Evolutionary conservation across 2,888 invertebrate species (phyloP), one percentile per base, ranked within the genome.

Genomic region (Ichneumoninae sp.): DNA sequence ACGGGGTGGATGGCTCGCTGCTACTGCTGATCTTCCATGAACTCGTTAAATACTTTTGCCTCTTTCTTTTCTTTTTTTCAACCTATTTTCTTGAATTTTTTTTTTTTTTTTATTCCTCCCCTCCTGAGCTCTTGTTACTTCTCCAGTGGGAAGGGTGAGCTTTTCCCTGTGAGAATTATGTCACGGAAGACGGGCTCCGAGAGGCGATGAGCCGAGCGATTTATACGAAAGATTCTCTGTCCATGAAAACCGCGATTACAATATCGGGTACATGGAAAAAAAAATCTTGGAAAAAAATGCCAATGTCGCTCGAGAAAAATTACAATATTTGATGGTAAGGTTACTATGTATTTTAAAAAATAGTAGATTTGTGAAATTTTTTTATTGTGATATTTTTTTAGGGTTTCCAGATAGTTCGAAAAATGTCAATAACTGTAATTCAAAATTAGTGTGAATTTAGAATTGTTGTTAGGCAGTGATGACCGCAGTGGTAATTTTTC

Each of bases 11-110:
- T 50, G n/a, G 1, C 26, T n/a, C 16, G 62, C 10, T 22, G 26
- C 70, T 30, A 30, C 60, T 19, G 60, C 40, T 44, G 66, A 68
- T 76, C 54, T 76, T 57, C 40, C 54, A 68, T 3, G 8, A 76
- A 76, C 68, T 57, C 30, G 54, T 54, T 76, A 57, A 76, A 57
- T 57, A 54, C 52, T 57, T 68, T 54, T 66, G 16, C 33, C 30
- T 74, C 47, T 40, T 40, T 40, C n/a, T 40, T 8, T 10, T 2
- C 0, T 40, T 4, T 76, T 76, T 52, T 36, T n/a, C 30, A 16
- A 68, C 16, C 76, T 57, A 5, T 68, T 76, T 76, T 33, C 52
- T 44, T 44, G 16, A 0, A 16, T 54, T 54, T 66, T 16, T 26
- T n/a, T 40, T n/a, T 54, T 4, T 26, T 22, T 57, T 44, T 16